Percentiles rank a stretch among this genome's conserved stretches.
Conservation (phyloP, 2,888 invertebrate genomes). For the Theretra japonica region DNA sequence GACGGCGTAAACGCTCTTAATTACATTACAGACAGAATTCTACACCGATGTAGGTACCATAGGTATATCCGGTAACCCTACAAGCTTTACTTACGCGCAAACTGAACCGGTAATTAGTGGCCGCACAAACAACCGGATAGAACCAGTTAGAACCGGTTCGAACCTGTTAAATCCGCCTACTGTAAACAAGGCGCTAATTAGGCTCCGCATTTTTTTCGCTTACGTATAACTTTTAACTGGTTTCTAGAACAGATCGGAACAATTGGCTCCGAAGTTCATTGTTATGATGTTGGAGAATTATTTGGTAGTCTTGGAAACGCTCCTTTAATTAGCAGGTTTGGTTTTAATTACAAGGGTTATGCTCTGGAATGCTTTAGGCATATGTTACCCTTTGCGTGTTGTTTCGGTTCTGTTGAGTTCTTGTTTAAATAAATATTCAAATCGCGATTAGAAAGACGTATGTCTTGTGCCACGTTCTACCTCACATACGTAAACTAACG, state of each 20-base stretch:
- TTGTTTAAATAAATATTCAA: too few relatives aligned
- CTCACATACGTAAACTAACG: too few relatives aligned
- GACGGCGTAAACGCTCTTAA: too few relatives aligned
- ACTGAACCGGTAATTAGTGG: constrained; percentile 55
- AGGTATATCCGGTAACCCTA: background rate
- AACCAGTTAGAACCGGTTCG: constrained; percentile 35
- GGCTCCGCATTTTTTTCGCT: constrained; percentile 38
- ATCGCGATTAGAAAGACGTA: too few relatives aligned
- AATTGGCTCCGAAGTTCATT: constrained; percentile 3
- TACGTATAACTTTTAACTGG: background rate
- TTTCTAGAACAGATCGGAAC: background rate
- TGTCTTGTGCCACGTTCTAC: too few relatives aligned
- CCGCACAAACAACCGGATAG: constrained; percentile 48
- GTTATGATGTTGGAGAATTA: background rate
- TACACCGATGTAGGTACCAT: background rate
- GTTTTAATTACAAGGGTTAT: background rate
- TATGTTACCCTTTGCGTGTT: too few relatives aligned
- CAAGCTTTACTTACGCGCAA: constrained; percentile 40
- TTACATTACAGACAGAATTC: background rate
- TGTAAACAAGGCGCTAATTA: constrained; percentile 47
- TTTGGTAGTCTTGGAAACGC: background rate
- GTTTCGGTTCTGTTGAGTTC: too few relatives aligned
- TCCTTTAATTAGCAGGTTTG: background rate
- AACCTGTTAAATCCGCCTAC: constrained; percentile 47
- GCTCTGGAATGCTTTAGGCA: too few relatives aligned